Percentiles rank a stretch among this genome's conserved stretches.
These are phyloP conservation scores for Oncorhynchus clarkii DNA, from an alignment of 2,113 vertebrate genomes.

Conservation along the genomic window DNA sequence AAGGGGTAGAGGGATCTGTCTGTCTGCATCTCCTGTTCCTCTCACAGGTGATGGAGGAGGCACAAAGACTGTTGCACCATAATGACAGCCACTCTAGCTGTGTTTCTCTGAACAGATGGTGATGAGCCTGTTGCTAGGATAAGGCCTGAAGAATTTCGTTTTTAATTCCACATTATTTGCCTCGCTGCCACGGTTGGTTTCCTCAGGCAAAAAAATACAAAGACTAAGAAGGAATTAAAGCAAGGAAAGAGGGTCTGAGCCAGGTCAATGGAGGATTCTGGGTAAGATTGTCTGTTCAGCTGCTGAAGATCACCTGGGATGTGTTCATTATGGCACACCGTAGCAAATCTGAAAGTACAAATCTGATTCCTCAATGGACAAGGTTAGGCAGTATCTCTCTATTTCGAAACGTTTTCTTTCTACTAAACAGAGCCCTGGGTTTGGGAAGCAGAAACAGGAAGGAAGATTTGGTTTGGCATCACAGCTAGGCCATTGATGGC, in stretches of 20 bases:
- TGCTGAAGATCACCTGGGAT: slow-evolving; percentile 80
- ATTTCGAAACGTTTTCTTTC: too few species aligned
- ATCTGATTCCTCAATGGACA: too few species aligned
- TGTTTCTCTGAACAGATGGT: slow-evolving; percentile 82
- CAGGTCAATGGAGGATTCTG: slow-evolving; percentile 78
- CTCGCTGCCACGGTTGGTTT: slow-evolving; percentile 78
- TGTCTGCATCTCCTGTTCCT: neutral
- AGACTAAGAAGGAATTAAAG: slow-evolving; percentile 30
- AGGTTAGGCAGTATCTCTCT: too few species aligned
- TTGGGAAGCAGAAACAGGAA: slow-evolving; percentile 75
- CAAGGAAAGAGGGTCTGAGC: slow-evolving; percentile 54
- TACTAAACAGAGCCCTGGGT: slow-evolving; percentile 29
- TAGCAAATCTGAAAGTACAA: too few species aligned
- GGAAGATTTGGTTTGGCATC: slow-evolving; percentile 83
- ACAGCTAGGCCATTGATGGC: slow-evolving; percentile 77
- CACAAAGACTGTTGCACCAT: slow-evolving; percentile 1
- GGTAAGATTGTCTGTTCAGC: slow-evolving; percentile 77
- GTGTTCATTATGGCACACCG: too few species aligned
- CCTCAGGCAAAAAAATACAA: slow-evolving; percentile 72
- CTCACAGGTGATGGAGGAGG: slow-evolving; percentile 58
- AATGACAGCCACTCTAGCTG: slow-evolving; percentile 39
- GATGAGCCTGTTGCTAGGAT: slow-evolving; percentile 92
- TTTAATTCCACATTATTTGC: slow-evolving; percentile 94
- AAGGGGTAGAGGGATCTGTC: slow-evolving; percentile 7
- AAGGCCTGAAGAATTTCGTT: slow-evolving; percentile 88